These are phyloP conservation scores for Holocentrus rufus DNA, from an alignment of 2,797 vertebrate species.

Conservation along the genomic window DNA sequence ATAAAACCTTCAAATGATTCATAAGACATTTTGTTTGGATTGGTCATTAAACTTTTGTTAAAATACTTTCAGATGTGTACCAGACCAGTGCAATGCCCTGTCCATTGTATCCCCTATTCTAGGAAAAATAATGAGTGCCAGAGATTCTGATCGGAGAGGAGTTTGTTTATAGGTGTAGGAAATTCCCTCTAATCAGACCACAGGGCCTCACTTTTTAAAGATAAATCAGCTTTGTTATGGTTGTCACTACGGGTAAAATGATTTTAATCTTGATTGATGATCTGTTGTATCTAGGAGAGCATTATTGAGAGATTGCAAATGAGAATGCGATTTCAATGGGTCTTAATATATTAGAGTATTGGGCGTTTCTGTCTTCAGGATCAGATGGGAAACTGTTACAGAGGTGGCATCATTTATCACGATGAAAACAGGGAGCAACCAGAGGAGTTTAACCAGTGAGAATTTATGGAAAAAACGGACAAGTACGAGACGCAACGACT, in stretches of 20 bases:
- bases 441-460: slow-evolving; percentile 40
- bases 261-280: slow-evolving; percentile 5
- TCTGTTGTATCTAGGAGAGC: slow-evolving; percentile 19
- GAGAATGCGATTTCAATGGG: slow-evolving; percentile 40
- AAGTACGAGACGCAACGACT: slow-evolving; percentile 51
- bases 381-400: slow-evolving; percentile 48
- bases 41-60: slow-evolving; percentile 17
- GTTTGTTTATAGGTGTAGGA: slow-evolving; percentile 13
- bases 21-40: slow-evolving; percentile 21
- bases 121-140: slow-evolving; percentile 31
- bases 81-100: slow-evolving; percentile 1
- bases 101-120: slow-evolving; percentile 3
- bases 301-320: slow-evolving; percentile 4
- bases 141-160: slow-evolving; percentile 13
- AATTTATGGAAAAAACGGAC: slow-evolving; percentile 59
- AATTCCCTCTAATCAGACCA: slow-evolving; percentile 12
- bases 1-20: slow-evolving; percentile 36
- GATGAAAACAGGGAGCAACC: slow-evolving; percentile 57
- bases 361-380: slow-evolving; percentile 50
- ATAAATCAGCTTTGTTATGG: slow-evolving; percentile 25
- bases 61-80: slow-evolving; percentile 25
- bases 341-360: slow-evolving; percentile 36
- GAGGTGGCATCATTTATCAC: slow-evolving; percentile 36
- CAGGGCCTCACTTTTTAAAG: slow-evolving; percentile 21
- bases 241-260: neutral